phyloP scores from a whole-genome alignment of 64 coral and sea anemone species.

The Montipora sp. region DNA sequence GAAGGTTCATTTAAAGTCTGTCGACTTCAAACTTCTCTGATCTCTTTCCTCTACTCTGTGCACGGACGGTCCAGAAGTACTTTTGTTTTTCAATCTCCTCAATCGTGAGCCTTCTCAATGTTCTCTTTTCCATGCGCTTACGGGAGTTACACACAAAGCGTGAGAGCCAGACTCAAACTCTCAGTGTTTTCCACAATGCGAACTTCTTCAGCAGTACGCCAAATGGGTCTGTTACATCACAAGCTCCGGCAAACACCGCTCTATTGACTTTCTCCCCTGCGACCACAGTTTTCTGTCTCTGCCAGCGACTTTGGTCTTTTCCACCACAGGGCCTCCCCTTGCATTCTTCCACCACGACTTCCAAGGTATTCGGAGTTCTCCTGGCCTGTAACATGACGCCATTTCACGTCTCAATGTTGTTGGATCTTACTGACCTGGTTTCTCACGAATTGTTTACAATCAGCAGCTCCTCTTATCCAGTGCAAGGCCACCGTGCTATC shows the following conservation, averaged over 20 bases:
- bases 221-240: not conserved
- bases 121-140: not conserved
- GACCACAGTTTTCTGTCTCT: constrained; percentile 17
- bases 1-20: constrained; percentile 27
- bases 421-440: too few species aligned
- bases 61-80: constrained; percentile 1
- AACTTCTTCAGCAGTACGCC: constrained; percentile 29
- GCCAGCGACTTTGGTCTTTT: constrained; percentile 47
- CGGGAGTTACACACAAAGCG: constrained; percentile 34
- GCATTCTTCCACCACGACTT: not conserved
- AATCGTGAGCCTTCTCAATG: not conserved
- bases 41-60: not conserved
- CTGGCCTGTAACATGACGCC: too few species aligned
- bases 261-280: constrained; percentile 1
- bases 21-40: constrained; percentile 40
- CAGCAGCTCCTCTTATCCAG: too few species aligned
- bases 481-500: too few species aligned
- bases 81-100: constrained; percentile 41
- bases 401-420: too few species aligned
- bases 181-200: constrained; percentile 8
- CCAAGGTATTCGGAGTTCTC: too few species aligned
- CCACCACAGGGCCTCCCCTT: constrained; percentile 28
- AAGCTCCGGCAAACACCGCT: constrained; percentile 27
- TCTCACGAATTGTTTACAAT: too few species aligned
- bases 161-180: constrained; percentile 6